Evolutionary conservation across 2,888 invertebrate species (phyloP).

Genomic region (Alviniconcha strummeri): DNA sequence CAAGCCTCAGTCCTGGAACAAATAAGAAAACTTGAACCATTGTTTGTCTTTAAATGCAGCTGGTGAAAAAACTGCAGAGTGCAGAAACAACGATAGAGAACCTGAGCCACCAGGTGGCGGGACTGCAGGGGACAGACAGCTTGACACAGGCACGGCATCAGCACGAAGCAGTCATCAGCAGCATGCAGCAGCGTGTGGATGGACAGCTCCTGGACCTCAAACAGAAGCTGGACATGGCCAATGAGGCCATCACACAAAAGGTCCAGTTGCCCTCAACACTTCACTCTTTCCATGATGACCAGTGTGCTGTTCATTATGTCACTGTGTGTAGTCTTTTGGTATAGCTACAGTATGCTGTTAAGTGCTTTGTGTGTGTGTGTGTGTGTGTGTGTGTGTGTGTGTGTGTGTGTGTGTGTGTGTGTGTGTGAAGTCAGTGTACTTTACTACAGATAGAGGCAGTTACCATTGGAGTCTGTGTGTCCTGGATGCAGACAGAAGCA

Average conservation of each 20-base stretch:
- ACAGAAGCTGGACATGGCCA: slow-evolving; percentile 59
- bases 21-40: background rate
- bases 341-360: no score
- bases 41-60: slow-evolving; percentile 40
- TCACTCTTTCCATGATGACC: background rate
- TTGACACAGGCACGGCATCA: slow-evolving; percentile 66
- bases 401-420: no score
- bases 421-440: no score
- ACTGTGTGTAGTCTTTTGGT: no score
- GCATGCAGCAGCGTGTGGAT: slow-evolving; percentile 66
- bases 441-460: no score
- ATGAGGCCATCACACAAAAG: slow-evolving; percentile 35
- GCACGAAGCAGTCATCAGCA: slow-evolving; percentile 64
- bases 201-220: slow-evolving; percentile 61
- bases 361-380: no score
- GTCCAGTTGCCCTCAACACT: background rate
- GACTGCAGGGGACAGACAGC: slow-evolving; percentile 65
- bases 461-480: no score
- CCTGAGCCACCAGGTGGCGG: slow-evolving; percentile 67
- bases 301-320: background rate
- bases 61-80: slow-evolving; percentile 64
- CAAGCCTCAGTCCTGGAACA: no score
- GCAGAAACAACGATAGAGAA: slow-evolving; percentile 71
- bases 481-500: no score
- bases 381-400: no score